Evolutionary conservation across 2,797 vertebrate species (phyloP).

Genomic region (Cheirogaleus major): DNA sequence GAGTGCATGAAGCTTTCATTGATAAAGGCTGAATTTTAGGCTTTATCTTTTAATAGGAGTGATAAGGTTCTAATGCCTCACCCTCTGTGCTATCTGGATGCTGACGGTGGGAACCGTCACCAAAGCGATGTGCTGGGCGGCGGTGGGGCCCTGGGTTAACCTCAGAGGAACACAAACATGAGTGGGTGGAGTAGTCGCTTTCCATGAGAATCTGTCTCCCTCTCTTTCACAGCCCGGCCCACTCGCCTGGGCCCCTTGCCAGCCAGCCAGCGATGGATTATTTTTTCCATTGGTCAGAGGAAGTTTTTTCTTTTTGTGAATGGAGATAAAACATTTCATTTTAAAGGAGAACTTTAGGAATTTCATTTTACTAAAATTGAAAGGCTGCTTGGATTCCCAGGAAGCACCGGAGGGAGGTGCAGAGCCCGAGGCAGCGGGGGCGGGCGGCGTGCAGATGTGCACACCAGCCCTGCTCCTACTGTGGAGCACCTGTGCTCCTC

Average conservation of each 20-base stretch:
- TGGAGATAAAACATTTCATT: constrained; percentile 66
- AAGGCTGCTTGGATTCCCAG: constrained; percentile 11
- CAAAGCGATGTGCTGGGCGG: constrained; percentile 55
- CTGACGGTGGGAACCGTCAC: constrained; percentile 72
- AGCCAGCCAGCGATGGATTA: constrained; percentile 72
- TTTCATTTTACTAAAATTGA: constrained; percentile 53
- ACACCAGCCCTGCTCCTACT: background rate
- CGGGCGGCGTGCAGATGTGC: background rate
- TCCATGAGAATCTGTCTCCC: constrained; percentile 82
- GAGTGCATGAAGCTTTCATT: constrained; percentile 55
- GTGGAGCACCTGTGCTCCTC: background rate
- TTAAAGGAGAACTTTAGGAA: constrained; percentile 61
- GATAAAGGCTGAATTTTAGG: constrained; percentile 74
- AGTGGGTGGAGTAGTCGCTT: constrained; percentile 74
- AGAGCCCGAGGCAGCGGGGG: background rate
- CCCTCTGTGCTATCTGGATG: constrained; percentile 63
- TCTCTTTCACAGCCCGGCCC: constrained; percentile 81
- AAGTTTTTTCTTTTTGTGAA: constrained; percentile 81
- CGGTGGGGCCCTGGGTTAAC: constrained; percentile 71
- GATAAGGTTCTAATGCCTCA: constrained; percentile 74
- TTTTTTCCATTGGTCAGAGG: constrained; percentile 83
- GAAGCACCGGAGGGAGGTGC: background rate
- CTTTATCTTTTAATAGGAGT: constrained; percentile 78
- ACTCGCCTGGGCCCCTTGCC: constrained; percentile 69
- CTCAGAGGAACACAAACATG: constrained; percentile 79